Evolutionary conservation across 1,140 invertebrate genomes (phyloP).

Genomic region (Megalopta genalis): DNA sequence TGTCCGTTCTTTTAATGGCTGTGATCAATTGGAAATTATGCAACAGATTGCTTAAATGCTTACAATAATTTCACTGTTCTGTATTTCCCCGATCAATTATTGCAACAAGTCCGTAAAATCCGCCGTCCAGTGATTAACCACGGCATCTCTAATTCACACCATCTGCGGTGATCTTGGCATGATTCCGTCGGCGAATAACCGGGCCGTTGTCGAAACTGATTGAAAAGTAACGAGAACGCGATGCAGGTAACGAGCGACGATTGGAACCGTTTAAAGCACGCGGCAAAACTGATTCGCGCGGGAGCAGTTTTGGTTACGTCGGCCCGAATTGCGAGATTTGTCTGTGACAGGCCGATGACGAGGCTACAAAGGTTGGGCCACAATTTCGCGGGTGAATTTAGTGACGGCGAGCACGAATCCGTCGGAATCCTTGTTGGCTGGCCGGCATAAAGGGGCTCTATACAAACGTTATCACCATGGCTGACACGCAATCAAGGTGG

Average conservation of each 20-base stretch:
- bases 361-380: slow-evolving; percentile 46
- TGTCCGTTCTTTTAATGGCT: too few species aligned
- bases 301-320: slow-evolving; percentile 30
- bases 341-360: slow-evolving; percentile 52
- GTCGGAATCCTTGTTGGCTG: slow-evolving; percentile 28
- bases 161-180: too few species aligned
- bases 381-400: slow-evolving; percentile 57
- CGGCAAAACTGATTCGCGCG: background rate
- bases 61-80: too few species aligned
- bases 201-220: too few species aligned
- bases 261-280: background rate
- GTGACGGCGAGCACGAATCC: slow-evolving; percentile 32
- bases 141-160: too few species aligned
- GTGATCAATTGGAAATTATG: too few species aligned
- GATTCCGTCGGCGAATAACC: too few species aligned
- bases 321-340: slow-evolving; percentile 50
- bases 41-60: too few species aligned
- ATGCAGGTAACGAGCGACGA: slow-evolving; percentile 1
- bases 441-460: slow-evolving; percentile 33
- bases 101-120: too few species aligned
- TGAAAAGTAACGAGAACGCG: too few species aligned
- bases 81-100: too few species aligned
- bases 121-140: too few species aligned
- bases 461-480: slow-evolving; percentile 56
- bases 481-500: slow-evolving; percentile 52